Percentiles rank a stretch among this genome's conserved stretches.
These are phyloP conservation scores for Egretta garzetta DNA, from an alignment of 2,113 vertebrate genomes.

Conservation along the genomic window DNA sequence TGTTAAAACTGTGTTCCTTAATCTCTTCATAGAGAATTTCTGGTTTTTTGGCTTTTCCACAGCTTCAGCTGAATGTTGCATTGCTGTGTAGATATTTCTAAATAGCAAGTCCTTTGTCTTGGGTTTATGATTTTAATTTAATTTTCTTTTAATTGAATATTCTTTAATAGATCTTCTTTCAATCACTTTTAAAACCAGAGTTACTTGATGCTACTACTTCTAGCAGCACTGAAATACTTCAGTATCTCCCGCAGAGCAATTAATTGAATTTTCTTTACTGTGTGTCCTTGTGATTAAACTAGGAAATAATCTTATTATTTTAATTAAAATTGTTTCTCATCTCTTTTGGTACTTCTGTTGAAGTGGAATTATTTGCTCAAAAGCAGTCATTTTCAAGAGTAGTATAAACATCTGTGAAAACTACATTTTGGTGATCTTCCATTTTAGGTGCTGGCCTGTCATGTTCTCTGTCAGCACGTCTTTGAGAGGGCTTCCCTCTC, in stretches of 20 bases:
- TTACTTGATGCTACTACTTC: background rate
- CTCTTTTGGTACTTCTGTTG: background rate
- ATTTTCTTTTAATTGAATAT: background rate
- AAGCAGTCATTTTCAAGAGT: background rate
- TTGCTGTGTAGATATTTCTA: background rate
- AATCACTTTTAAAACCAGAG: background rate
- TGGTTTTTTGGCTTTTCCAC: background rate
- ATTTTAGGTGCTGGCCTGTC: background rate
- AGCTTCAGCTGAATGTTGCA: background rate
- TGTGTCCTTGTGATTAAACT: background rate
- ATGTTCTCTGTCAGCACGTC: background rate
- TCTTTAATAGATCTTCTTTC: background rate
- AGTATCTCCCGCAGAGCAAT: background rate
- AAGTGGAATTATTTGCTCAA: background rate
- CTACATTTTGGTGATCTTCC: background rate
- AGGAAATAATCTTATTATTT: background rate
- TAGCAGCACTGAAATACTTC: background rate
- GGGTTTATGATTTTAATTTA: background rate
- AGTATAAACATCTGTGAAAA: background rate
- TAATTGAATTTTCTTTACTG: background rate
- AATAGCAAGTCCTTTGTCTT: background rate
- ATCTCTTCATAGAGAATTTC: background rate
- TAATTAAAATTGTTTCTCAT: background rate
- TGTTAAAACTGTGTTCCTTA: background rate
- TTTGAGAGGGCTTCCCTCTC: background rate